phyloP scores from a whole-genome alignment of 2,113 vertebrate genomes.

The Ibidorhyncha struthersii region DNA sequence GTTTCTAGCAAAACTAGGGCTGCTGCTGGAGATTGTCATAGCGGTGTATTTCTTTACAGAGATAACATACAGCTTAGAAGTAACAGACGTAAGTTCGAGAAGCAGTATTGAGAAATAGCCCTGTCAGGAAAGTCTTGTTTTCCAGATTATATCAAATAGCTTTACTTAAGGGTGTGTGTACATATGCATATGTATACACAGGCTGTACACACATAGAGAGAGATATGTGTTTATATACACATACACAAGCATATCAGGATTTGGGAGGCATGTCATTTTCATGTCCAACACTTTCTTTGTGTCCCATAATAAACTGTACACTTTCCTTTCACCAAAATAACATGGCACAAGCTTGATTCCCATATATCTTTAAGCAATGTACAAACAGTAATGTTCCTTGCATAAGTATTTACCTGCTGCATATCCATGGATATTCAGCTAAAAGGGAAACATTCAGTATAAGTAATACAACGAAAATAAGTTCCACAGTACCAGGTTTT shows the following conservation, averaged over 20 bases:
- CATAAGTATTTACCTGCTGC: background rate
- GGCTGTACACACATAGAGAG: background rate
- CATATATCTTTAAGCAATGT: background rate
- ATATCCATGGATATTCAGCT: background rate
- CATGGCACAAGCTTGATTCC: background rate
- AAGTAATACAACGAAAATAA: background rate
- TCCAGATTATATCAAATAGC: background rate
- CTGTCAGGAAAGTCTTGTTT: conserved; percentile 8
- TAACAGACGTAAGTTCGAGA: background rate
- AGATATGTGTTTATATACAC: background rate
- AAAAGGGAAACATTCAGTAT: background rate
- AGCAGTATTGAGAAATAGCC: background rate
- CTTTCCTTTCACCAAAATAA: background rate
- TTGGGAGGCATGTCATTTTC: background rate
- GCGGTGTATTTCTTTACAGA: background rate
- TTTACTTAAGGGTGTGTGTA: background rate
- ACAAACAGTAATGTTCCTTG: background rate
- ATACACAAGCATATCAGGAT: background rate
- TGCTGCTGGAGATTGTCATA: background rate
- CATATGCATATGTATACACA: background rate
- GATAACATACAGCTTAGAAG: too few species aligned
- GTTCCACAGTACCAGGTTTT: background rate
- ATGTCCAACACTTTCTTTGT: background rate
- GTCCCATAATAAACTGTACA: background rate
- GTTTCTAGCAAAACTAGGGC: background rate